Percentiles rank a stretch among this genome's conserved stretches.
phyloP scores from a whole-genome alignment of 2,888 invertebrate species.

The Baccha elongata region DNA sequence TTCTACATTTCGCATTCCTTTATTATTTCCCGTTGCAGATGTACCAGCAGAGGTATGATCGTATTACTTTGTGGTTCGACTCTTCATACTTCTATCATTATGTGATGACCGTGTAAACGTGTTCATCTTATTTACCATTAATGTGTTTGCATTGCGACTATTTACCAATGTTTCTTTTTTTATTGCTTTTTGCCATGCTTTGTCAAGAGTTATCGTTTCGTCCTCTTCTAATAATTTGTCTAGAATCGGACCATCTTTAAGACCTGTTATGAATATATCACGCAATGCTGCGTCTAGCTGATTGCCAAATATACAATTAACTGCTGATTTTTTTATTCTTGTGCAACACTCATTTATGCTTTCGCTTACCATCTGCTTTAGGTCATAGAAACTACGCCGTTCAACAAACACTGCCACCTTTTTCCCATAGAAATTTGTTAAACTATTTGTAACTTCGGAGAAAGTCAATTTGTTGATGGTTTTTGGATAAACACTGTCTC shows the following conservation, averaged over 20 bases:
- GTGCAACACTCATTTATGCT: no score
- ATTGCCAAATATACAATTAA: neutral
- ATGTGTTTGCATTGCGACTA: neutral
- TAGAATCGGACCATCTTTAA: neutral
- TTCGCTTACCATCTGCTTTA: no score
- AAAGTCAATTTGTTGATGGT: no score
- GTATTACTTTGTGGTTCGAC: neutral
- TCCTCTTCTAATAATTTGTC: neutral
- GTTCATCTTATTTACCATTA: neutral
- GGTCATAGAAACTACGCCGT: neutral
- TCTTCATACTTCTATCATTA: neutral
- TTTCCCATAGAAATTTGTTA: no score
- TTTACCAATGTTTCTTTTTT: slow-evolving; percentile 1
- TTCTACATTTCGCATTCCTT: no score
- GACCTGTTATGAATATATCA: neutral
- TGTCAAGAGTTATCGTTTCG: no score
- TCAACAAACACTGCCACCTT: neutral
- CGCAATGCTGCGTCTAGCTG: no score
- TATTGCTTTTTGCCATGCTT: neutral
- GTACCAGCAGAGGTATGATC: no score
- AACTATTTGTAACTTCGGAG: neutral
- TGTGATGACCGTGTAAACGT: neutral
- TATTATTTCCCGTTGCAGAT: no score
- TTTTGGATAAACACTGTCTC: neutral
- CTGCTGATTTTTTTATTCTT: neutral